Conservation (phyloP, 1,140 invertebrate species). For the Tetramorium simillimum region DNA sequence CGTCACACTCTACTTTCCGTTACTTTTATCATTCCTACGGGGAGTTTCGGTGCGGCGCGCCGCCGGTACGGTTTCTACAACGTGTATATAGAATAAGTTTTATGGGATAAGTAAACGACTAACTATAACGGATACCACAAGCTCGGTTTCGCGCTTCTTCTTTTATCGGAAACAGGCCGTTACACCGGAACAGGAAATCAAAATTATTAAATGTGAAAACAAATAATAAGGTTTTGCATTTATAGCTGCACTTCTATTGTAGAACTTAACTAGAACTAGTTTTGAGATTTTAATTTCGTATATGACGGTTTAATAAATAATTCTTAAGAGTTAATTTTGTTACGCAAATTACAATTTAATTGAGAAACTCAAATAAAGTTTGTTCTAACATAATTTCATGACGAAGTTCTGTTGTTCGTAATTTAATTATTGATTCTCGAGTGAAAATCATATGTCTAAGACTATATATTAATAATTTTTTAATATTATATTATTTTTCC, state of each 20-base stretch:
- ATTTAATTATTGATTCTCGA: no score
- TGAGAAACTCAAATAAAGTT: no score
- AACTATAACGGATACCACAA: not conserved
- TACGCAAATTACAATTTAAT: no score
- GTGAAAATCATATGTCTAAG: no score
- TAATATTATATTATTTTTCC: no score
- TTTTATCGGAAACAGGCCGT: not conserved
- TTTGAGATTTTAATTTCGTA: not conserved
- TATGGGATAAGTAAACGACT: not conserved
- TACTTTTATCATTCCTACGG: conserved; percentile 45
- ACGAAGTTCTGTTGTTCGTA: no score
- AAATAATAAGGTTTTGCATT: not conserved
- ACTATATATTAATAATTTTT: no score
- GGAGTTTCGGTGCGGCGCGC: not conserved
- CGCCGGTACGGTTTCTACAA: conserved; percentile 2
- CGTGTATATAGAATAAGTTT: conserved; percentile 54
- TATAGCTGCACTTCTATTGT: not conserved
- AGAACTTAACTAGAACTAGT: not conserved
- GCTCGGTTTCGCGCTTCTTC: not conserved
- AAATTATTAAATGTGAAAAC: not conserved
- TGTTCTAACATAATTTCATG: no score
- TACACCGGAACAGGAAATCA: not conserved
- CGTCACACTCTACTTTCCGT: conserved; percentile 46
- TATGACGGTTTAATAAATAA: not conserved
- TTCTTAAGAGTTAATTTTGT: not conserved